These are phyloP conservation scores for Pterophyllum scalare DNA, from an alignment of 2,113 vertebrate genomes.

Conservation along the genomic window DNA sequence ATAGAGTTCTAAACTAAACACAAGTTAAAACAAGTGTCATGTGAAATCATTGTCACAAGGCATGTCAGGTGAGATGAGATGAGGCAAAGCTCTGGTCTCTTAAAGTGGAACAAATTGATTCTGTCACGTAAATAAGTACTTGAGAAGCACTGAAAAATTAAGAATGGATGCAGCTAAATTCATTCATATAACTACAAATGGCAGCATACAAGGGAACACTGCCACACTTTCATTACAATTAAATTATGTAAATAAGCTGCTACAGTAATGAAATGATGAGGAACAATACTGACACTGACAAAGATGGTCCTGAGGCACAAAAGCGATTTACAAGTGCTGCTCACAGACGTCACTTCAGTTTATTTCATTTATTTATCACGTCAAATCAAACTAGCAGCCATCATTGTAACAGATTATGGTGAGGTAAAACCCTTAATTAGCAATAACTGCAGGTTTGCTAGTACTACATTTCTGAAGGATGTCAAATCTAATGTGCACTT, in stretches of 20 bases:
- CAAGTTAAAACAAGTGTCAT: background rate
- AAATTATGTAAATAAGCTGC: background rate
- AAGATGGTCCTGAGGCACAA: conserved; percentile 2
- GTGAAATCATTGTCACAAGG: background rate
- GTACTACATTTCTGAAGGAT: background rate
- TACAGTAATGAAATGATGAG: background rate
- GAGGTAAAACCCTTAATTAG: background rate
- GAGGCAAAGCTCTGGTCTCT: background rate
- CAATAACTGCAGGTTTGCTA: background rate
- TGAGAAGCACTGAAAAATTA: background rate
- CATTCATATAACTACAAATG: background rate
- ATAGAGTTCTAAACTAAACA: background rate
- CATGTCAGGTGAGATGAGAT: background rate
- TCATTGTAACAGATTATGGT: background rate
- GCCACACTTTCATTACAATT: conserved; percentile 4
- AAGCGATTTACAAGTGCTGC: background rate
- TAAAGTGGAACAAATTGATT: background rate
- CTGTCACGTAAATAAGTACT: background rate
- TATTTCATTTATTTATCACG: background rate
- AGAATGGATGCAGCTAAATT: background rate
- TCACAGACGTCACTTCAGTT: background rate
- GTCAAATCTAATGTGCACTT: background rate
- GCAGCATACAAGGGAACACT: background rate
- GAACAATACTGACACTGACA: background rate
- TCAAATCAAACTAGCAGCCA: background rate